Evolutionary conservation across 2,797 vertebrate genomes (phyloP).

Genomic region (Intellagama lesueurii): DNA sequence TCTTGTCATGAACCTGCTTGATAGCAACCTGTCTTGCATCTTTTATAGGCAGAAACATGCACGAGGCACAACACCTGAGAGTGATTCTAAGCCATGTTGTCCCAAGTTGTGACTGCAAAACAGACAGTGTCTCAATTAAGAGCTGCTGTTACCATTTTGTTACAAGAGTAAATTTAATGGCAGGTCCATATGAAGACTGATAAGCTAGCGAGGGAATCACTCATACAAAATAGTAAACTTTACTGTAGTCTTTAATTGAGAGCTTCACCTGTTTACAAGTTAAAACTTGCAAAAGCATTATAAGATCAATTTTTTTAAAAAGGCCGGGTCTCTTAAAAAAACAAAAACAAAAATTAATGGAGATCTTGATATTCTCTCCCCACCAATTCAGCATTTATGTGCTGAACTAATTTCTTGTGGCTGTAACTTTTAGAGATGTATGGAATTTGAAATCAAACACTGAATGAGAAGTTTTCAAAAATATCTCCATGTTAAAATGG

Average conservation of each 20-base stretch:
- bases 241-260: background rate
- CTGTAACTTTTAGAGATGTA: conserved; percentile 16
- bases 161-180: background rate
- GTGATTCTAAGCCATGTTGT: background rate
- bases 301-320: background rate
- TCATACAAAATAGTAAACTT: background rate
- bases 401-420: background rate
- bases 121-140: background rate
- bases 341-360: background rate
- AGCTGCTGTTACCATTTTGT: background rate
- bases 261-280: background rate
- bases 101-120: background rate
- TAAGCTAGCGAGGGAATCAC: background rate
- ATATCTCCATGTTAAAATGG: background rate
- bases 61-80: background rate
- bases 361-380: background rate
- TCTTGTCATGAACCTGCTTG: background rate
- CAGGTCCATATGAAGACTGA: background rate
- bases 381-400: background rate
- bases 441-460: conserved; percentile 34
- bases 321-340: too few species aligned
- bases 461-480: conserved; percentile 32
- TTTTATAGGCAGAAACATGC: background rate
- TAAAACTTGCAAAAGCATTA: background rate
- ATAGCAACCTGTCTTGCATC: background rate